Evolutionary conservation across 2,888 invertebrate genomes (phyloP), one percentile per base, ranked within the genome.

Genomic region (Stomorhina lunata): DNA sequence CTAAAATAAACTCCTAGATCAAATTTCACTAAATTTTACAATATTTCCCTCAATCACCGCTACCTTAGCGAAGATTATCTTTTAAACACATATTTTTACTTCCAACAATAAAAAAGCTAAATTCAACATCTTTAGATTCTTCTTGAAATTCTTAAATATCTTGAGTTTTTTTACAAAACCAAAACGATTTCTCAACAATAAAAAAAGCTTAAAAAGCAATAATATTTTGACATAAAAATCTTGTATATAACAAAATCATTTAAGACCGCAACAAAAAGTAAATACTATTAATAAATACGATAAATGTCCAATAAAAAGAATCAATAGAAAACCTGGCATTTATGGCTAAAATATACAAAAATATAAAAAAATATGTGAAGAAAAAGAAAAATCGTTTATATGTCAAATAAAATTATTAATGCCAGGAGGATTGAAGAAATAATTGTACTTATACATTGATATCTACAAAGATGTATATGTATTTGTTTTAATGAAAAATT

Each of bases 201-300:
- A 20, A 55, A 45, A 69, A 55, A 55, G 55, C 55, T 69, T 55
- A 40, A 69, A 69, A 69, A 55, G 20, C 27, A 22, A 69, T 69
- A 55, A 69, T 29, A 37, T 27, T 69, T 29, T 29, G 29, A 69
- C 40, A 69, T 55, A 32, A 69, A 68, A 37, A 43, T 43, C 12
- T 45, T 29, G 22, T 12, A 32, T 17, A n/a, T 3, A 15, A 17
- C 17, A 50, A 65, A 12, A 17, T 6, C 17, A 17, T 10, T 17
- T 45, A 34, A 7, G 32, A 15, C 12, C 34, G 25, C 29, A 71
- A 45, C 71, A 71, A 29, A 17, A 29, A 40, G 6, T 40, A 61
- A 37, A 61, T 22, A 37, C n/a, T n/a, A 61, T 25, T 12, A 12
- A 12, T 40, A 25, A 34, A 22, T 45, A 9, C 22, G 6, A 59